Conservation (phyloP, 2,797 vertebrate genomes). For the Chaetophractus vellerosus region DNA sequence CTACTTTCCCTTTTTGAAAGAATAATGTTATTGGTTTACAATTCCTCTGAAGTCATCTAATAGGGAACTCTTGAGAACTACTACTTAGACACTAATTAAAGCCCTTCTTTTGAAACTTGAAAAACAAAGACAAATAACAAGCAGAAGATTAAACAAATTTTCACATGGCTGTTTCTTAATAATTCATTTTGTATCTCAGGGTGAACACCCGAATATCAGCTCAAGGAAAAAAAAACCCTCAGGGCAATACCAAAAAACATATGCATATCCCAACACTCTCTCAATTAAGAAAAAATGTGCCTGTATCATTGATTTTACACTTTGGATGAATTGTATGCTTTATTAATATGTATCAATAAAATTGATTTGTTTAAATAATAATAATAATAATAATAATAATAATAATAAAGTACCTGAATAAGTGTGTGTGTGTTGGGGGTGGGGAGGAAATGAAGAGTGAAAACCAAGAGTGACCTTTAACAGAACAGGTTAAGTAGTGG, state of each 20-base stretch:
- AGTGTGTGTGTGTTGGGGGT: background rate
- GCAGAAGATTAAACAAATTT: constrained; percentile 86
- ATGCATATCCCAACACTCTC: background rate
- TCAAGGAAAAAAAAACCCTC: constrained; percentile 55
- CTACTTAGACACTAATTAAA: constrained; percentile 85
- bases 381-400: too few relatives aligned
- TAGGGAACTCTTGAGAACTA: constrained; percentile 84
- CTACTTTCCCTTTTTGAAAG: constrained; percentile 84
- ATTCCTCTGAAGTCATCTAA: constrained; percentile 85
- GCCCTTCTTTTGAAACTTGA: constrained; percentile 82
- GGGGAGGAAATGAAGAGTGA: too few relatives aligned
- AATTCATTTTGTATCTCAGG: constrained; percentile 82
- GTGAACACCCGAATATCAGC: constrained; percentile 74
- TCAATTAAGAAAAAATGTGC: constrained; percentile 2
- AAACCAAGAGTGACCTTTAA: background rate
- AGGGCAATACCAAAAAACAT: background rate
- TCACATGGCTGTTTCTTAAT: constrained; percentile 84
- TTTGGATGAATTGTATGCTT: too few relatives aligned
- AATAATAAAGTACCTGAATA: background rate
- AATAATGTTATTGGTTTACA: constrained; percentile 85
- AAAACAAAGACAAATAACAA: constrained; percentile 85
- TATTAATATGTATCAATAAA: too few relatives aligned
- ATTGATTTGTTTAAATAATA: too few relatives aligned
- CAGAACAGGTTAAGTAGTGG: background rate
- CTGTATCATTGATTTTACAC: background rate